These are phyloP conservation scores for Neuroterus valhalla DNA, from an alignment of 1,140 invertebrate species.

Conservation along the genomic window DNA sequence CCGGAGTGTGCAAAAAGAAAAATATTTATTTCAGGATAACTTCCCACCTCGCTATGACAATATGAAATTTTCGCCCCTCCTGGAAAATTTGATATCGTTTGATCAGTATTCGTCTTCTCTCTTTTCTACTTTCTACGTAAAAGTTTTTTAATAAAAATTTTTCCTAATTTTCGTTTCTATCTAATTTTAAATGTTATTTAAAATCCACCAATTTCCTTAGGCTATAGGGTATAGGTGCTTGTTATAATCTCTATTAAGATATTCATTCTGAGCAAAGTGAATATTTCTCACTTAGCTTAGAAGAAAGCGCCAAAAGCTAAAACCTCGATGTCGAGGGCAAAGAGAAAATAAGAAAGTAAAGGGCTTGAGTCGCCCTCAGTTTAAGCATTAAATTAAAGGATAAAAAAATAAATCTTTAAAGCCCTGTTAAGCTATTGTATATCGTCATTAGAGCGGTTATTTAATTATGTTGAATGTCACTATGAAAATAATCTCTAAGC, in stretches of 20 bases:
- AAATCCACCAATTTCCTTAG: not conserved
- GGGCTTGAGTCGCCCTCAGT: not conserved
- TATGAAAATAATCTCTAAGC: constrained; percentile 18
- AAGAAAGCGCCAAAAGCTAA: not conserved
- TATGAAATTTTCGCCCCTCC: too few species aligned
- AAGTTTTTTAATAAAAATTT: not conserved
- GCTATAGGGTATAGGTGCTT: constrained; percentile 5
- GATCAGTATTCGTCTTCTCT: too few species aligned
- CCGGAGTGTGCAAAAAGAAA: too few species aligned
- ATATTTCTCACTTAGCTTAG: not conserved
- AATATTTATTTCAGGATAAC: too few species aligned
- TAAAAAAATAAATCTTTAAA: constrained; percentile 22
- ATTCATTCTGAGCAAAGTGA: constrained; percentile 22
- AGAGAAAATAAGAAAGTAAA: constrained; percentile 14
- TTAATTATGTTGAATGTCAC: constrained; percentile 29
- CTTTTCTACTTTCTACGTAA: too few species aligned
- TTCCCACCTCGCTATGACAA: too few species aligned
- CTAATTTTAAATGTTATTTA: not conserved
- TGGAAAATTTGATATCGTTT: too few species aligned
- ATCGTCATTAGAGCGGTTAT: constrained; percentile 25
- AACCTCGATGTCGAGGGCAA: constrained; percentile 17
- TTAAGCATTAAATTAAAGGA: not conserved
- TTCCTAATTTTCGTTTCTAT: not conserved
- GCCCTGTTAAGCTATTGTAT: constrained; percentile 23
- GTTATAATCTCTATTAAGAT: constrained; percentile 19